Evolutionary conservation across 2,888 invertebrate species (phyloP).

Genomic region (Lithosia quadra): DNA sequence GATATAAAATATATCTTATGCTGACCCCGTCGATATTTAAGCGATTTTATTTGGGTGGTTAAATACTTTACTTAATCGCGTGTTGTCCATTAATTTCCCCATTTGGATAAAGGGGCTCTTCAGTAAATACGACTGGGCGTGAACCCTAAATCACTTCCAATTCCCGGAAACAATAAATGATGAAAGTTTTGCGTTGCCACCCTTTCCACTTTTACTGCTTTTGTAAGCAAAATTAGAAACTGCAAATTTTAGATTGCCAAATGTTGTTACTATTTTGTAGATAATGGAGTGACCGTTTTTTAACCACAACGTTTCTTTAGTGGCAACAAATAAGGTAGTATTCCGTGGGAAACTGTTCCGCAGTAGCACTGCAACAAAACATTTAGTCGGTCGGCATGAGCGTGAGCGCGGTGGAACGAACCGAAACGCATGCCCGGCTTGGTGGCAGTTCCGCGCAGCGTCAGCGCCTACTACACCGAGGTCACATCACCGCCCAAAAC

Average conservation of each 20-base stretch:
- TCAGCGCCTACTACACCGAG: slow-evolving; percentile 75
- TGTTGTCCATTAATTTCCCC: slow-evolving; percentile 43
- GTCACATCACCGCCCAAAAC: slow-evolving; percentile 61
- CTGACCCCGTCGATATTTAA: slow-evolving; percentile 35
- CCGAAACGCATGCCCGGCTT: slow-evolving; percentile 71
- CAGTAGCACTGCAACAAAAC: slow-evolving; percentile 50
- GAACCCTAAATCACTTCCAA: slow-evolving; percentile 61
- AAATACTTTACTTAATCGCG: slow-evolving; percentile 42
- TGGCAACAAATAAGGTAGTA: slow-evolving; percentile 35
- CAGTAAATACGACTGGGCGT: slow-evolving; percentile 57
- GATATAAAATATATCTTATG: slow-evolving; percentile 26
- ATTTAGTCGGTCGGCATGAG: slow-evolving; percentile 56
- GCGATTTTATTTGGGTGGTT: slow-evolving; percentile 30
- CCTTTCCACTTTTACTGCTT: slow-evolving; percentile 25
- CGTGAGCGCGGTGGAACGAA: slow-evolving; percentile 77
- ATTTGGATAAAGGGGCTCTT: slow-evolving; percentile 27
- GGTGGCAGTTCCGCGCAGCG: slow-evolving; percentile 71
- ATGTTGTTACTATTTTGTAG: slow-evolving; percentile 38
- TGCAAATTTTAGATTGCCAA: slow-evolving; percentile 35
- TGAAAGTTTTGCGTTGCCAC: slow-evolving; percentile 21
- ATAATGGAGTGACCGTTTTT: slow-evolving; percentile 32
- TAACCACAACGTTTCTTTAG: slow-evolving; percentile 43
- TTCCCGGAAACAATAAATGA: slow-evolving; percentile 62
- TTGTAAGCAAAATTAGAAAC: slow-evolving; percentile 28
- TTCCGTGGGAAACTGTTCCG: slow-evolving; percentile 61